Percentiles rank a stretch among this genome's conserved stretches.
Conservation (phyloP, 1,140 invertebrate species). For the Melipona quadrifasciata region DNA sequence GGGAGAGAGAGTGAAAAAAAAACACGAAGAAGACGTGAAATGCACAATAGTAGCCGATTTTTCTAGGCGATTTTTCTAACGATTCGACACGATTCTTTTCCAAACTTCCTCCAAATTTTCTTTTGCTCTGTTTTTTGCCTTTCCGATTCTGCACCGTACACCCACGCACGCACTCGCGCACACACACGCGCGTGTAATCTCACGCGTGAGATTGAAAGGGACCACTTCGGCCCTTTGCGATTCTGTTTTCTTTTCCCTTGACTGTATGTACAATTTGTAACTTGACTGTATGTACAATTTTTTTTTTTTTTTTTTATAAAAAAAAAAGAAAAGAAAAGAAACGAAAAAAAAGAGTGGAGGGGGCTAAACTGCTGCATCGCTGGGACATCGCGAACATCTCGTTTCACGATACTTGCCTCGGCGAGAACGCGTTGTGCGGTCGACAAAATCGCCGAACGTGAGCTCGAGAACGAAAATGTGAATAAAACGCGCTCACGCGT, state of each 20-base stretch:
- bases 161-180: conserved; percentile 62
- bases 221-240: not conserved
- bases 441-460: conserved; percentile 1
- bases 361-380: conserved; percentile 12
- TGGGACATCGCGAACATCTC: conserved; percentile 52
- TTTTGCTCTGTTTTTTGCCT: conserved; percentile 11
- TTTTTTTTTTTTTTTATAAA: conserved; percentile 23
- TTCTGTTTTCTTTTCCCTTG: conserved; percentile 26
- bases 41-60: conserved; percentile 5
- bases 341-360: not conserved
- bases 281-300: not conserved
- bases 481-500: not conserved
- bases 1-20: conserved; percentile 13
- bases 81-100: conserved; percentile 19
- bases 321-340: not conserved
- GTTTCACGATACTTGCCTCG: conserved; percentile 61
- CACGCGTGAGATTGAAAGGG: conserved; percentile 58
- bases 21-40: conserved; percentile 51
- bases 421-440: conserved; percentile 42
- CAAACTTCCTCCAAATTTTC: not conserved
- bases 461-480: conserved; percentile 2
- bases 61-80: not conserved
- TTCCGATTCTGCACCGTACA: conserved; percentile 78
- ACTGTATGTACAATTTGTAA: conserved; percentile 12
- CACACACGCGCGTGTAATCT: conserved; percentile 46